A percentile compares a stretch with the other conserved stretches of the same genome.
Conservation (phyloP, 2,888 invertebrate species). For the Cheilosia vernalis region DNA sequence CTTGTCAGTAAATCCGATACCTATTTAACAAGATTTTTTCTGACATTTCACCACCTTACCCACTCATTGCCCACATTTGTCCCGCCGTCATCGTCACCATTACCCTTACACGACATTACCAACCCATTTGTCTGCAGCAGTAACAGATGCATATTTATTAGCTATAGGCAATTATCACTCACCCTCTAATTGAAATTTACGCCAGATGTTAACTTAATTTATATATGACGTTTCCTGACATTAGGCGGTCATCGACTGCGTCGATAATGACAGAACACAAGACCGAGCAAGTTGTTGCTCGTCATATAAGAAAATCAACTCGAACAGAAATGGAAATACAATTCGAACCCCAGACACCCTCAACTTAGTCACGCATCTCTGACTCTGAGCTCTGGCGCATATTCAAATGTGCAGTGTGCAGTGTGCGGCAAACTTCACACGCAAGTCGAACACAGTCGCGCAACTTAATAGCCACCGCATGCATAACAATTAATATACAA, state of each 20-base stretch:
- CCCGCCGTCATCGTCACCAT: not conserved
- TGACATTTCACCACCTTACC: no score
- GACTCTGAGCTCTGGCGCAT: slow-evolving; percentile 47
- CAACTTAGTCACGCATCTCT: slow-evolving; percentile 60
- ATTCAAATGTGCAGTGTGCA: slow-evolving; percentile 45
- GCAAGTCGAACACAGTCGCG: slow-evolving; percentile 43
- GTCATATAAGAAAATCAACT: slow-evolving; percentile 1
- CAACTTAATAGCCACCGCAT: slow-evolving; percentile 30
- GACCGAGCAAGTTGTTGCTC: no score
- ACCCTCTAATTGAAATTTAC: slow-evolving; percentile 59
- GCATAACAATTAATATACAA: slow-evolving; percentile 50
- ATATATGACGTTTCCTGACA: slow-evolving; percentile 34
- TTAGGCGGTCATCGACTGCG: slow-evolving; percentile 48
- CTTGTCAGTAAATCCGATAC: no score
- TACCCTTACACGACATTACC: not conserved
- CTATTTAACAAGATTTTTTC: no score
- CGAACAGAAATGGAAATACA: slow-evolving; percentile 36
- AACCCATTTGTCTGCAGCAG: slow-evolving; percentile 36
- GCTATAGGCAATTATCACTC: slow-evolving; percentile 54
- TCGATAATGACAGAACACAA: not conserved
- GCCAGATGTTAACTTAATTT: slow-evolving; percentile 56
- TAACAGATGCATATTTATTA: slow-evolving; percentile 61
- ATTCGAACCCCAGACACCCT: slow-evolving; percentile 37
- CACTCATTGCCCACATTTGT: not conserved
- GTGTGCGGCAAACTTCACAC: slow-evolving; percentile 57